Evolutionary conservation across 2,888 invertebrate species (phyloP).

Genomic region (Anthoptus insignis): DNA sequence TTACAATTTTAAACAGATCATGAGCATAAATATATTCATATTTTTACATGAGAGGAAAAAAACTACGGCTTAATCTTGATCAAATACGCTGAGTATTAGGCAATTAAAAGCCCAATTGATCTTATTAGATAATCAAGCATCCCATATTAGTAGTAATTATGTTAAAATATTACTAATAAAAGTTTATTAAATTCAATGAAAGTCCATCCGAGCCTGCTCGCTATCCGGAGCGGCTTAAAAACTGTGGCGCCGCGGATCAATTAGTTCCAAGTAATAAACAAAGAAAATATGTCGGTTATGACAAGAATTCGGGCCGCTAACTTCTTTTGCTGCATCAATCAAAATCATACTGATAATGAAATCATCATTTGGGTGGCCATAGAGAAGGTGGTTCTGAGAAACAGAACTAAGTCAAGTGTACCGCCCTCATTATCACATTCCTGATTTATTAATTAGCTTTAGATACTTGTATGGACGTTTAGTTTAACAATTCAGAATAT

Average conservation of each 20-base stretch:
- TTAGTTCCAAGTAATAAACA: slow-evolving; percentile 85
- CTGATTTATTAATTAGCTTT: slow-evolving; percentile 84
- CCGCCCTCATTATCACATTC: slow-evolving; percentile 83
- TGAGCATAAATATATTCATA: no score
- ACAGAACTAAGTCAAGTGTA: slow-evolving; percentile 69
- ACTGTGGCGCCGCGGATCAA: slow-evolving; percentile 82
- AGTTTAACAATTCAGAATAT: slow-evolving; percentile 30
- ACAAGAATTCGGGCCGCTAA: slow-evolving; percentile 77
- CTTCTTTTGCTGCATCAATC: slow-evolving; percentile 85
- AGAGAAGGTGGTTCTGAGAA: slow-evolving; percentile 80
- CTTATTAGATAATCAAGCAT: no score
- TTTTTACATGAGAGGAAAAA: no score
- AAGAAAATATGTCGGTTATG: slow-evolving; percentile 79
- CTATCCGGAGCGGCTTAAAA: slow-evolving; percentile 65
- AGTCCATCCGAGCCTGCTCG: slow-evolving; percentile 51
- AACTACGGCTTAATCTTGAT: no score
- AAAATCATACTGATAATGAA: slow-evolving; percentile 87
- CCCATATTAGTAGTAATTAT: no score
- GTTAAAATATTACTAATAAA: slow-evolving; percentile 12
- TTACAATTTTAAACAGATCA: no score
- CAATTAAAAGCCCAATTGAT: no score
- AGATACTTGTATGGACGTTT: slow-evolving; percentile 50
- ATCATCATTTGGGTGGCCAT: slow-evolving; percentile 87
- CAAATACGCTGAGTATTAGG: no score
- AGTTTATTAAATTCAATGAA: slow-evolving; percentile 15